Evolutionary conservation across 2,888 invertebrate genomes (phyloP), one percentile per base, ranked within the genome.

Genomic region (Protonemura montana): DNA sequence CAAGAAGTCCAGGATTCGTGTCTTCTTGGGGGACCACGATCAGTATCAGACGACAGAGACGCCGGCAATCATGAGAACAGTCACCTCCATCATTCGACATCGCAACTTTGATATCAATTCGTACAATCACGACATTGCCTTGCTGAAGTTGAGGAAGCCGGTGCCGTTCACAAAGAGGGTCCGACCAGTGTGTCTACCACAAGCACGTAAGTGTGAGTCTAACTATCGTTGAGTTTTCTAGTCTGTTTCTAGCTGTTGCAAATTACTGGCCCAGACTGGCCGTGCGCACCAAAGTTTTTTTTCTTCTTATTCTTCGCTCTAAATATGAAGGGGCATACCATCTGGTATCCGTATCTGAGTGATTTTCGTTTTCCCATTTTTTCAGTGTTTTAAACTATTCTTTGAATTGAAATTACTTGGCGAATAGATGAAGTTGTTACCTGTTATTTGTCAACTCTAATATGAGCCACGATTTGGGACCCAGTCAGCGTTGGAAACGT

Each of bases 121-220:
- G 0, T 97, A 96, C 90, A 97, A 97, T 91, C 97, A 97, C 90
- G 97, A 97, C 90, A 96, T 97, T 85, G 97, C 97, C 0, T 91
- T 97, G 86, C 91, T 97, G 27, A 95, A 94, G 89, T 91, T 97
- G 26, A 92, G 97, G 41, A 97, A 96, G 90, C 95, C 96, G 0
- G 95, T 97, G 25, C 92, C 93, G 85, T 97, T 96, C 91, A 94
- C 95, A 0, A 95, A 95, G 91, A 95, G 94, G 88, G 94, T 96
- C 88, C 93, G 94, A 88, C 97, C 97, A 0, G 94, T 97, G 83
- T 97, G 97, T 90, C 92, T 97, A 88, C 97, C 97, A 0, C 93
- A 94, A 87, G 91, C 94, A 89, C 93, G 96, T 95, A 91, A 92
- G 92, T 81, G 3, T 27, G 80, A 27, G 2, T 1, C 21, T 2